Conservation (phyloP, 2,888 invertebrate species). For the Ochropleura leucogaster region DNA sequence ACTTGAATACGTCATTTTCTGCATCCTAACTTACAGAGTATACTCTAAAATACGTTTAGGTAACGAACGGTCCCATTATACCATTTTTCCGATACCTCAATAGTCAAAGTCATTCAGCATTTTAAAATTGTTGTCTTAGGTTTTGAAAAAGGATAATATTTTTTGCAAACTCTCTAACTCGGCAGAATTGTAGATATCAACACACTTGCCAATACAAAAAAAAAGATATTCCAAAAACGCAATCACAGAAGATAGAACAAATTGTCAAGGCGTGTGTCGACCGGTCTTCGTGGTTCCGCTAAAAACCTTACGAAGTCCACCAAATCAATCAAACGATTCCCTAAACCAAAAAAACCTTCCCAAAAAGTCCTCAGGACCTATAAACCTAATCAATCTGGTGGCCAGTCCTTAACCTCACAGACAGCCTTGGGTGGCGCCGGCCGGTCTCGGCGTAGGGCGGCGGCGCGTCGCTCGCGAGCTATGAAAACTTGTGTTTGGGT, state of each 20-base stretch:
- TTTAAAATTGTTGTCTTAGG: too few species aligned
- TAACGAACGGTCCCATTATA: too few species aligned
- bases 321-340: conserved; percentile 10
- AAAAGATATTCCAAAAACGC: background rate
- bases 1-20: too few species aligned
- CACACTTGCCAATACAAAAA: background rate
- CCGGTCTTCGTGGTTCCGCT: background rate
- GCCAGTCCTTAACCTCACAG: conserved; percentile 82
- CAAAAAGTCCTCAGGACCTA: conserved; percentile 64
- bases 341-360: conserved; percentile 17
- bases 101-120: background rate
- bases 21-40: too few species aligned
- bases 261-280: too few species aligned
- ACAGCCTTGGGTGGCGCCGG: conserved; percentile 85
- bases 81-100: too few species aligned
- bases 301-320: background rate
- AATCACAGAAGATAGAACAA: background rate
- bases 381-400: conserved; percentile 70
- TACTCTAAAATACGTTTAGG: too few species aligned
- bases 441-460: conserved; percentile 71
- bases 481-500: conserved; percentile 71
- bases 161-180: background rate
- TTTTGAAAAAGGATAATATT: background rate
- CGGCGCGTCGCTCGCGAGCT: conserved; percentile 65
- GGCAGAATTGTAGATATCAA: background rate